phyloP scores from a whole-genome alignment of 2,888 invertebrate genomes.

The Hyalella azteca region DNA sequence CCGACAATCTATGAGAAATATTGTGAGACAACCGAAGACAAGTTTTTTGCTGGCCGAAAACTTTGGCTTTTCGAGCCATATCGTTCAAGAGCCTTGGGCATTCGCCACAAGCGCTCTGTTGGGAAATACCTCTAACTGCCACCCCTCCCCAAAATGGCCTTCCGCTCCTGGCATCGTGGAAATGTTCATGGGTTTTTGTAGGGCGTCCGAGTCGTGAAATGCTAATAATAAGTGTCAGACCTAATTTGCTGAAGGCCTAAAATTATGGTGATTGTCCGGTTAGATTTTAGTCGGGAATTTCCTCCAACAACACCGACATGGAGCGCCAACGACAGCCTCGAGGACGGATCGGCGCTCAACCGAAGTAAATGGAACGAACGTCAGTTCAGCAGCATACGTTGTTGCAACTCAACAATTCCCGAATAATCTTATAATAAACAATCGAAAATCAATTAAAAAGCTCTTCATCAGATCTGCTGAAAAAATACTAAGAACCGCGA shows the following conservation, averaged over 20 bases:
- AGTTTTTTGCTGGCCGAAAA: neutral
- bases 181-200: constrained; percentile 20
- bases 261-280: constrained; percentile 30
- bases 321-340: neutral
- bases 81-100: neutral
- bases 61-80: constrained; percentile 2
- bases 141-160: neutral
- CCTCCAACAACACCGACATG: neutral
- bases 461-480: no score
- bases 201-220: constrained; percentile 21
- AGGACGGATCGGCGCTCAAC: no score
- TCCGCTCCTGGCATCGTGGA: neutral
- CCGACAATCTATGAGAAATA: neutral
- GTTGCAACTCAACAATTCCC: no score
- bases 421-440: no score
- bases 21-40: neutral
- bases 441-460: no score
- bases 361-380: no score
- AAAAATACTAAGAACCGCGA: no score
- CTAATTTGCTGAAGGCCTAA: constrained; percentile 24
- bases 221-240: constrained; percentile 25
- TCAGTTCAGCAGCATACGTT: no score
- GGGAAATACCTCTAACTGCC: constrained; percentile 30
- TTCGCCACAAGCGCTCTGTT: constrained; percentile 11
- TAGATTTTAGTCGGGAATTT: constrained; percentile 5